A percentile compares a stretch with the other conserved stretches of the same genome.
phyloP scores from a whole-genome alignment of 2,888 invertebrate species.

The Eilema depressum region DNA sequence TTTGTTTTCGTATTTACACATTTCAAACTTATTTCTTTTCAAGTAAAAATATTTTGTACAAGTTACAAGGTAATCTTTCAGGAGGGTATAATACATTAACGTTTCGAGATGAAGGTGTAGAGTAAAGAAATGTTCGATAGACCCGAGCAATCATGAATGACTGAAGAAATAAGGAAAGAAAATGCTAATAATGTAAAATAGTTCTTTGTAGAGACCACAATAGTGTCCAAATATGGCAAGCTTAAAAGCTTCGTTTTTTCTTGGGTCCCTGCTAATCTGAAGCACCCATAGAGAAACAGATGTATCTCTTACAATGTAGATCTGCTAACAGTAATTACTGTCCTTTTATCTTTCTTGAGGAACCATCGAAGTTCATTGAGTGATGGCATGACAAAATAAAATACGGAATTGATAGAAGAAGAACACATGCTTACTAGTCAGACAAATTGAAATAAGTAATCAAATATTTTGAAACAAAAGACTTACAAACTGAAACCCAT shows the following conservation, averaged over 20 bases:
- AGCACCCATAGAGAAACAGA: background rate
- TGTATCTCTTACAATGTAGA: background rate
- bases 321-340: no score
- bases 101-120: background rate
- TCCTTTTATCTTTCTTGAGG: no score
- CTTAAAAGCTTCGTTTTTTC: no score
- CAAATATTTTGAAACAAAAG: background rate
- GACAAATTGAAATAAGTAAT: background rate
- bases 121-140: background rate
- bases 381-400: no score
- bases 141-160: no score
- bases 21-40: conserved; percentile 4
- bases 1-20: conserved; percentile 10
- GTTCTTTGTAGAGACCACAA: no score
- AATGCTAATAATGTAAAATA: no score
- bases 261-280: no score
- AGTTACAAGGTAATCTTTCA: background rate
- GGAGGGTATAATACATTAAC: background rate
- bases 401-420: no score
- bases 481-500: background rate
- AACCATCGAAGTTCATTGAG: background rate
- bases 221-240: no score
- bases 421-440: no score
- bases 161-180: background rate
- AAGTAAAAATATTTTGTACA: background rate